Base-by-base conservation (phyloP, 1,140 invertebrate species). In the Drosophila prosaltans region DNA sequence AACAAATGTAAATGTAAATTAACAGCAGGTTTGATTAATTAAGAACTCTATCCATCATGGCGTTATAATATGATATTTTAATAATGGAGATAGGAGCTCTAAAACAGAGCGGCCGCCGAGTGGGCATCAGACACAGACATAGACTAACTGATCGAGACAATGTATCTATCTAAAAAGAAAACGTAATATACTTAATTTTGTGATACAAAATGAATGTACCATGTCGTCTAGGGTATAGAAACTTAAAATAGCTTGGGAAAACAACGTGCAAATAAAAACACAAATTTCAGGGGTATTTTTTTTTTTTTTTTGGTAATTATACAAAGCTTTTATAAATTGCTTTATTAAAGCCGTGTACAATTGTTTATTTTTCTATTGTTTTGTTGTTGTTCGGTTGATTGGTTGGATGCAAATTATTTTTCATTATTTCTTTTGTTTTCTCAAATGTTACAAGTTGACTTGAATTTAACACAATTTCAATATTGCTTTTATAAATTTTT, bases 311-410 rank as follows among this genome's bases (percentile, higher is more conserved):
- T 55, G 62, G 69, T 78, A 89, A 88, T 88, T 73, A 89, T 89
- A 88, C 83, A 88, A 89, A 84, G 84, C 83, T 84, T 88, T 67
- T 54, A 82, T 84, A 89, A 89, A 80, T 88, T 80, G 39, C 74
- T 88, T 89, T 80, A 84, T 58, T 62, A 89, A 89, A 88, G 83
- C 84, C 54, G 28, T 80, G 83, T 81, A 88, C 71, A 88, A 88
- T 88, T 59, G 73, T 64, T 65, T 67, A 68, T 66, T 71, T 55
- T 68, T 64, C 65, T 71, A 65, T 81, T 76, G 72, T 80, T 69
- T 81, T 80, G 79, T 78, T 62, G 81, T 65, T 80, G 69, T 36
- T 68, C 86, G 78, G 62, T 71, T 80, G 69, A 36, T 68, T 85
- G 78, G 62, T 71, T 86, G 83, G 62, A 43, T 80, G 78, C 64